phyloP scores from a whole-genome alignment of 1,140 invertebrate genomes.

The Meloidogyne exigua region DNA sequence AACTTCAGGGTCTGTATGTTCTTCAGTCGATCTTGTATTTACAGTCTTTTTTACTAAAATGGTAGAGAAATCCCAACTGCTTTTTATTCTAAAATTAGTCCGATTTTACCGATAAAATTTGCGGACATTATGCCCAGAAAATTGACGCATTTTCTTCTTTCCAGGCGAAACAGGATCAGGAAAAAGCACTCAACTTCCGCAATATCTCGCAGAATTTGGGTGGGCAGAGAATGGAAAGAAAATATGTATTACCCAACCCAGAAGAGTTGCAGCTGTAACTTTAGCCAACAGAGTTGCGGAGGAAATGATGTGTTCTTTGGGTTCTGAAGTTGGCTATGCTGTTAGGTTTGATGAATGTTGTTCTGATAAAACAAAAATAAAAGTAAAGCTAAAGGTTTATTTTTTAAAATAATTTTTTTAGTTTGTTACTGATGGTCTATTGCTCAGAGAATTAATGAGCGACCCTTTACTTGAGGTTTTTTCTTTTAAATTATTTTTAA shows the following conservation, averaged over 20 bases:
- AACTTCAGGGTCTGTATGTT: too few relatives aligned
- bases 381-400: slow-evolving; percentile 68
- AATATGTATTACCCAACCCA: slow-evolving; percentile 85
- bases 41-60: too few relatives aligned
- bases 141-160: background rate
- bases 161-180: slow-evolving; percentile 90
- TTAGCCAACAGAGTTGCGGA: slow-evolving; percentile 85
- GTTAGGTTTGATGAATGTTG: slow-evolving; percentile 84
- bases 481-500: slow-evolving; percentile 77
- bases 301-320: slow-evolving; percentile 77
- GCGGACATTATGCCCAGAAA: too few relatives aligned
- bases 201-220: slow-evolving; percentile 86
- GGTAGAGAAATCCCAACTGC: too few relatives aligned
- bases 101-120: too few relatives aligned
- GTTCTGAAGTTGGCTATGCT: slow-evolving; percentile 83
- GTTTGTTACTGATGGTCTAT: slow-evolving; percentile 66
- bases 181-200: slow-evolving; percentile 91
- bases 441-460: slow-evolving; percentile 47
- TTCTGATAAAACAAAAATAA: slow-evolving; percentile 75
- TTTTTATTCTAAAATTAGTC: too few relatives aligned
- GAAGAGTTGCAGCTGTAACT: slow-evolving; percentile 83
- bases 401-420: slow-evolving; percentile 77
- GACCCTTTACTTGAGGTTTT: slow-evolving; percentile 49
- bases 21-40: too few relatives aligned
- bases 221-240: slow-evolving; percentile 72